These are phyloP conservation scores for Micrasema longulum DNA, from an alignment of 1,140 invertebrate genomes.

Conservation along the genomic window DNA sequence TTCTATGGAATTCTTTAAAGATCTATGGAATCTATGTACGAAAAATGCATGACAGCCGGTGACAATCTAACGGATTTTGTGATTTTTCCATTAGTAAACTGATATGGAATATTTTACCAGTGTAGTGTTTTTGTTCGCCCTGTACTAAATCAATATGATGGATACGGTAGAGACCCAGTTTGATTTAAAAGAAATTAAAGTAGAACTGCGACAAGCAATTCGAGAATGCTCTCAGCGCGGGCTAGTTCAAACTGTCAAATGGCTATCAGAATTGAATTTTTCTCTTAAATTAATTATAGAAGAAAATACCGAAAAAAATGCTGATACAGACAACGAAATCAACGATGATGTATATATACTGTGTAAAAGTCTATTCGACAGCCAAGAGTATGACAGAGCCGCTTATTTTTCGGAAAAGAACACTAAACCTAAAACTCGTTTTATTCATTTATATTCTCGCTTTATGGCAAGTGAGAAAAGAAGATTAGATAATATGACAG, in stretches of 20 bases:
- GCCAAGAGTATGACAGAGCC: constrained; percentile 92
- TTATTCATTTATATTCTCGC: constrained; percentile 46
- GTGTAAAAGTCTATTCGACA: constrained; percentile 92
- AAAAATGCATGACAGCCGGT: constrained; percentile 12
- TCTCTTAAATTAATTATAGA: constrained; percentile 22
- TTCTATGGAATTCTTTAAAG: too few relatives aligned
- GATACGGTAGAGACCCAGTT: constrained; percentile 62
- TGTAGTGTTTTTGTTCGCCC: too few relatives aligned
- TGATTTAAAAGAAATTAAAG: constrained; percentile 73
- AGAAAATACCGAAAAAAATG: neutral
- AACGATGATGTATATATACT: constrained; percentile 79
- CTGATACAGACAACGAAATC: constrained; percentile 64
- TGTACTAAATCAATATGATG: constrained; percentile 25
- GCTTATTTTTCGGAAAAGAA: constrained; percentile 85
- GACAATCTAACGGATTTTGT: neutral
- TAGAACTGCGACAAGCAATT: constrained; percentile 75
- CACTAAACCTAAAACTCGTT: constrained; percentile 71
- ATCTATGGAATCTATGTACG: neutral
- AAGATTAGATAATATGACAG: constrained; percentile 85
- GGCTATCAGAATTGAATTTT: constrained; percentile 84
- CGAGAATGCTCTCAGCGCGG: constrained; percentile 77
- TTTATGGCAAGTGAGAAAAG: constrained; percentile 93
- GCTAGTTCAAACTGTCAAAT: constrained; percentile 81
- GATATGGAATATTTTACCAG: too few relatives aligned
- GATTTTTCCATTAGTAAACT: too few relatives aligned